Evolutionary conservation across 2,113 vertebrate species (phyloP), one percentile per base, ranked within the genome.

Genomic region (Archilochus colubris): DNA sequence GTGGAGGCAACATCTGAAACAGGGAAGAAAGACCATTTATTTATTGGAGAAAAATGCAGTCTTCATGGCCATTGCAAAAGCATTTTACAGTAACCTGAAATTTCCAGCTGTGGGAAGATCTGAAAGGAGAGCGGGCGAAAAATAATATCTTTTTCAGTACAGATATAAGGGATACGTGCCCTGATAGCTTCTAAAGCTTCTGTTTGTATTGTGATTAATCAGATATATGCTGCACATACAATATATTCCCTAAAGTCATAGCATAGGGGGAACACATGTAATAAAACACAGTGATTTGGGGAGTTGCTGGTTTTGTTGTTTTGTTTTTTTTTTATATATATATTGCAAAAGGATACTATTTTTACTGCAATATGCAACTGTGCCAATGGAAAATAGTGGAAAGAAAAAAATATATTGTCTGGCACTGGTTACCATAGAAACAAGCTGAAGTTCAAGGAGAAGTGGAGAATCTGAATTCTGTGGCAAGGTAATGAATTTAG

Each of bases 401-500:
- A 92, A 86, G 86, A 63, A 88, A 92, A 61, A 97, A 77, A 96
- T 89, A 96, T 91, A 97, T 70, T 72, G 80, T 95, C 97, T 96
- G 74, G 89, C 82, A 86, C 68, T 58, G 72, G 98, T 98, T 98
- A 92, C 94, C 95, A 97, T 98, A 95, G 96, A 82, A 97, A 96
- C 98, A 95, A 97, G 72, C 68, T 92, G 94, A 97, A 97, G 97
- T 96, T 97, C 97, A 97, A 97, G 97, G 95, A 98, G 95, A 96
- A 96, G 85, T 93, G 89, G 91, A 96, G 95, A 97, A 90, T 94
- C 96, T 97, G 96, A 98, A 97, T 97, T 98, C 95, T 96, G 92
- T 95, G 95, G 91, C 94, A 97, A 97, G 96, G 92, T 97, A 98
- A 98, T 98, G 97, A 98, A 98, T 98, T 98, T 98, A 97, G 96